These are phyloP conservation scores for Haemorhous mexicanus DNA, from an alignment of 2,113 vertebrate species.

Conservation along the genomic window DNA sequence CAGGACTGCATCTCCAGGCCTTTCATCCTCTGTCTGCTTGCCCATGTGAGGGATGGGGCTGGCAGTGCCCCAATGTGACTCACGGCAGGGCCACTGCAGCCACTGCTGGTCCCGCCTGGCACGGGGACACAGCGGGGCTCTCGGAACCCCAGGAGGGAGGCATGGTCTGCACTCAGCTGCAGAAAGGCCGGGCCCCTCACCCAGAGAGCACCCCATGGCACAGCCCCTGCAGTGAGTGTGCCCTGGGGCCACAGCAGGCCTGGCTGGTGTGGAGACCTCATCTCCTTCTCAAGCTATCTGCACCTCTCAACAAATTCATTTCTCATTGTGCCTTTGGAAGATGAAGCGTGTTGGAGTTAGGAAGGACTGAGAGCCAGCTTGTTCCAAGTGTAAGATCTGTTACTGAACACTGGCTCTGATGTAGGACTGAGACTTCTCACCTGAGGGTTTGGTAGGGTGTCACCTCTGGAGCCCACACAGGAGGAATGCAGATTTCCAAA, in stretches of 20 bases:
- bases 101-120: accelerated
- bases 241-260: not conserved
- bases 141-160: accelerated
- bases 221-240: not conserved
- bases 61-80: not conserved
- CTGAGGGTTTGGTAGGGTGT: not conserved
- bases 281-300: not conserved
- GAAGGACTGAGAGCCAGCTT: not conserved
- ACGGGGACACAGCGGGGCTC: accelerated
- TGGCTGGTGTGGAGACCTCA: accelerated
- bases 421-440: not conserved
- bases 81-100: not conserved
- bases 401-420: not conserved
- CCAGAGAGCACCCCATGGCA: not conserved
- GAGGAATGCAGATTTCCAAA: not conserved
- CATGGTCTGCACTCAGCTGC: not conserved
- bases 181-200: not conserved
- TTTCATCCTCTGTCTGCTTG: not conserved
- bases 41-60: not conserved
- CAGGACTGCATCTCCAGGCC: not conserved
- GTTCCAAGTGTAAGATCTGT: not conserved
- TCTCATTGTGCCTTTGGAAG: not conserved
- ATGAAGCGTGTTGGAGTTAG: not conserved
- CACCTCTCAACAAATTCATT: not conserved
- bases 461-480: not conserved